These are phyloP conservation scores for Pollenia amentaria DNA, from an alignment of 2,888 invertebrate species.

Conservation along the genomic window DNA sequence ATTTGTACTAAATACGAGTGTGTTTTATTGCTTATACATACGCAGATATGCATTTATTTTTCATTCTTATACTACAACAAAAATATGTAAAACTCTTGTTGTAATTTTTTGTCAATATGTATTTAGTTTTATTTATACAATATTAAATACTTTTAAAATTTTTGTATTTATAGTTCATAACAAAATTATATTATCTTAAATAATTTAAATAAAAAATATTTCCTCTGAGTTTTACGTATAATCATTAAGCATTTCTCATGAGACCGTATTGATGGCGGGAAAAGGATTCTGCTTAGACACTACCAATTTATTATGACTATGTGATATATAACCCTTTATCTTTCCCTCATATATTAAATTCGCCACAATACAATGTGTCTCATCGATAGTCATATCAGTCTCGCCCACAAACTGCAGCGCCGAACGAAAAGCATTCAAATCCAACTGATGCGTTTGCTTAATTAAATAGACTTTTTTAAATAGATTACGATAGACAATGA, in stretches of 20 bases:
- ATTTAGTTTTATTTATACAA: neutral
- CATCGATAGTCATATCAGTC: slow-evolving; percentile 95
- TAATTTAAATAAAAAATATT: slow-evolving; percentile 1
- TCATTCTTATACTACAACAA: too few relatives aligned
- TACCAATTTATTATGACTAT: slow-evolving; percentile 98
- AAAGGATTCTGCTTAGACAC: slow-evolving; percentile 99
- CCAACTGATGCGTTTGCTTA: slow-evolving; percentile 93
- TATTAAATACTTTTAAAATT: neutral
- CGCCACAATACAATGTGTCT: slow-evolving; percentile 97
- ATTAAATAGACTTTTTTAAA: slow-evolving; percentile 94
- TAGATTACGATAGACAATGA: slow-evolving; percentile 97
- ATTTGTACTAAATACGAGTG: too few relatives aligned
- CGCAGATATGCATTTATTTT: too few relatives aligned
- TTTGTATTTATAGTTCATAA: slow-evolving; percentile 5
- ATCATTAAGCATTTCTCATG: slow-evolving; percentile 79
- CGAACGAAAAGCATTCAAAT: slow-evolving; percentile 92
- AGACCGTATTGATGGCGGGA: slow-evolving; percentile 90
- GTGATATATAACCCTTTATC: slow-evolving; percentile 99
- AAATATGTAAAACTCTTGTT: too few relatives aligned
- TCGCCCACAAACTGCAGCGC: slow-evolving; percentile 93
- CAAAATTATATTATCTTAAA: slow-evolving; percentile 26
- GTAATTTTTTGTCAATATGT: neutral
- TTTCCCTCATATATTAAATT: slow-evolving; percentile 98
- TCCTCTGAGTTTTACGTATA: slow-evolving; percentile 14
- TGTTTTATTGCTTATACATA: too few relatives aligned